Evolutionary conservation across 2,888 invertebrate species (phyloP), one percentile per base, ranked within the genome.

Genomic region (Linnaemya tessellans): DNA sequence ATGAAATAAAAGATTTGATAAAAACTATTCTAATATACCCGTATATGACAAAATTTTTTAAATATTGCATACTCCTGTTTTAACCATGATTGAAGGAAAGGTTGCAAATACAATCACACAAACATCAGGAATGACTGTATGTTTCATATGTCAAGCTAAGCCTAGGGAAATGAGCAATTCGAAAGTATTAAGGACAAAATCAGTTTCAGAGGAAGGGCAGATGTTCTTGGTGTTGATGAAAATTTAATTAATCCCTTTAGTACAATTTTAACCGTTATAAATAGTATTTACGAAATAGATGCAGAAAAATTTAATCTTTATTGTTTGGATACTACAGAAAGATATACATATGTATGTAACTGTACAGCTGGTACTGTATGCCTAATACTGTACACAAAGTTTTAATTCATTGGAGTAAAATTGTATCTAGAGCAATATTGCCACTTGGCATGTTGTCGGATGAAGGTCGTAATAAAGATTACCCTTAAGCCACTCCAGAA

Each of bases 231-330:
- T 41, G 64, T 41, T 64, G 64, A 43, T 22, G 64, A 64, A 65
- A 65, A 49, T 30, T 46, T 65, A 49, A 65, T 65, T 46, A 25
- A 65, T 65, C 22, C 46, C 0, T 67, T 67, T 67, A 67, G 49
- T 30, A 67, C 30, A 67, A 49, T 30, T 30, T 67, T 30, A 49
- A 30, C 30, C n/a, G 20, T 35, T 51, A 35, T 51, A 35, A 62
- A 41, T 1, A 41, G 62, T 62, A 62, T 41, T 62, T 38, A 10
- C 38, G 38, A 38, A 41, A 41, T 35, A 49, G 35, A 67, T 67
- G 25, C 49, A 25, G 49, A 67, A 30, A 51, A 67, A 35, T 51
- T 49, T 20, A 18, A 67, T 35, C 30, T 35, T 30, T 67, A 67
- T 51, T 35, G 46, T 43, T 43, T 41, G 64, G 41, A 64, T 20